Base-by-base conservation (phyloP, 2,797 vertebrate genomes). In the Dromococcyx pavoninus region DNA sequence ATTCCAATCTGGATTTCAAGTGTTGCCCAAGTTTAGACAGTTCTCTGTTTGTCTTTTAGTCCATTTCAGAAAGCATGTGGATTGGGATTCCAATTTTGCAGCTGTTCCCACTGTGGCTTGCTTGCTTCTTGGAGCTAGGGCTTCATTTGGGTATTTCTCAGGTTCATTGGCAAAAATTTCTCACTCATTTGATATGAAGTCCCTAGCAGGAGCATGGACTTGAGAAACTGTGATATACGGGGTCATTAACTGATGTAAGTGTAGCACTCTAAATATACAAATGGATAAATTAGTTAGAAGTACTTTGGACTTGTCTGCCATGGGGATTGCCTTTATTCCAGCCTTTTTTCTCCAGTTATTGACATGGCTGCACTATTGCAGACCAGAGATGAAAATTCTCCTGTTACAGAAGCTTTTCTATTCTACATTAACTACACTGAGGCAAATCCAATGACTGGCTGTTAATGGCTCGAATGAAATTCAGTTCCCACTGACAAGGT, bases 291-390 rank as follows among this genome's bases (percentile, higher is more conserved):
- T 87, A 70, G 22, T 82, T 79, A 74, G 57, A 71, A 30, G 24
- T 92, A 69, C 21, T 85, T 89, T 51, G 46, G 54, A 86, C 81
- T 85, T 95, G 32, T 74, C 70, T 89, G 70, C 35, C 61, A 24
- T 62, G 80, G 88, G 86, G n/a, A 75, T 94, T 97, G 57, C 65
- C 50, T 24, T 94, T 90, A 69, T 95, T 96, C 94, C 93, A 94
- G 94, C 67, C 44, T 65, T 90, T 90, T 94, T 69, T 66, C 35
- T 79, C 64, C 53, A 76, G 83, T 90, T 79, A 27, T 23, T 93
- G 88, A 43, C 8, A 9, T 41, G 46, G 71, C 33, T 91, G 85
- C 53, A 46, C 28, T 19, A 32, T 17, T 93, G 86, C 79, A 82
- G 77, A 27, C 60, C 54, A 57, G 57, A 89, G 28, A 24, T 48